A percentile compares a stretch with the other conserved stretches of the same genome.
phyloP scores from a whole-genome alignment of 2,113 vertebrate species.

The Anolis sagrei region DNA sequence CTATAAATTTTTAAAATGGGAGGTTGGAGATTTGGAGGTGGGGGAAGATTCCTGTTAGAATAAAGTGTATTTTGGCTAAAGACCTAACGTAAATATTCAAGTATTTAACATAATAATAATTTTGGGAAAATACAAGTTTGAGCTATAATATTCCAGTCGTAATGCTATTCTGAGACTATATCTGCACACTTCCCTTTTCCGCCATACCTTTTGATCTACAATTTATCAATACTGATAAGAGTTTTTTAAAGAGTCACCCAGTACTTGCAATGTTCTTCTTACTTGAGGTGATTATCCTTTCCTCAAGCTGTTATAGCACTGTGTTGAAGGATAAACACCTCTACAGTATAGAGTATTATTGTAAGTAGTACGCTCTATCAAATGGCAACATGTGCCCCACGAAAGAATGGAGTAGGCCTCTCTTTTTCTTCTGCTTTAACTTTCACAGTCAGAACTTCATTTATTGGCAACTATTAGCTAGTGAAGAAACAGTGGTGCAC shows the following conservation, averaged over 20 bases:
- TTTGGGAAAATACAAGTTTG: constrained; percentile 37
- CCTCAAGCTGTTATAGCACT: not conserved
- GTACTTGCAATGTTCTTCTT: not conserved
- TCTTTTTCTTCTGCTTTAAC: not conserved
- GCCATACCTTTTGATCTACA: constrained; percentile 45
- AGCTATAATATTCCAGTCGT: constrained; percentile 33
- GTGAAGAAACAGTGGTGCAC: not conserved
- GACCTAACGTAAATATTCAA: constrained; percentile 39
- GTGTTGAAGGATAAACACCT: not conserved
- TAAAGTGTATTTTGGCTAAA: constrained; percentile 43
- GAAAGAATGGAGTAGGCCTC: not conserved
- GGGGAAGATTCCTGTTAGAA: constrained; percentile 52
- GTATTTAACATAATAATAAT: constrained; percentile 53
- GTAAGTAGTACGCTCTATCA: not conserved
- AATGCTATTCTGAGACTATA: constrained; percentile 13
- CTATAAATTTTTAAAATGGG: not conserved
- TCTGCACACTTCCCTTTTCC: constrained; percentile 34
- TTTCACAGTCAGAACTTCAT: not conserved
- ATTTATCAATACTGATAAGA: constrained; percentile 4
- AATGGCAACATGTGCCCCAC: not conserved
- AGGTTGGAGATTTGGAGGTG: constrained; percentile 37
- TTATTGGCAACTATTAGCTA: not conserved
- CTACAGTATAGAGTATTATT: not conserved
- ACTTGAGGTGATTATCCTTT: not conserved
- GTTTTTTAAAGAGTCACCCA: not conserved